phyloP scores from a whole-genome alignment of 2,113 vertebrate genomes.

The Cryptoleucopteryx plumbea region DNA sequence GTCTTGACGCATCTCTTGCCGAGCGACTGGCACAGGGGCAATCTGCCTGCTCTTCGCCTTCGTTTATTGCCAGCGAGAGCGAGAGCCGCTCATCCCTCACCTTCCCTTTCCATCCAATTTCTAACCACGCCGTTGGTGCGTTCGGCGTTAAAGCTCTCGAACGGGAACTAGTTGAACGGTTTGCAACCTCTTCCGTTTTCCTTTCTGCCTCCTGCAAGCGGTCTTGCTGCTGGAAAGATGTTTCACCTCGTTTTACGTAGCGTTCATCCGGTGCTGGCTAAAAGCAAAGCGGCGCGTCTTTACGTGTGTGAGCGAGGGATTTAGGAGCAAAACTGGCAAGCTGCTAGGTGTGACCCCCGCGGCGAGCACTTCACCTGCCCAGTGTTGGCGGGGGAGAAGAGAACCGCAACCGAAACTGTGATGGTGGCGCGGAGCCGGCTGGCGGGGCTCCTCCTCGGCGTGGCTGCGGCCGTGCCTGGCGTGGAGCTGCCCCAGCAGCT shows the following conservation, averaged over 20 bases:
- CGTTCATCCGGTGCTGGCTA: accelerated
- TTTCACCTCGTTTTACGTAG: neutral
- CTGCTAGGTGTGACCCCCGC: neutral
- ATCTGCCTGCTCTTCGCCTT: neutral
- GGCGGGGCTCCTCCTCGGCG: neutral
- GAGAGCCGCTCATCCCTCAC: neutral
- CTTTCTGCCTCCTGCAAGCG: neutral
- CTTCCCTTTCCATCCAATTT: neutral
- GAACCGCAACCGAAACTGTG: neutral
- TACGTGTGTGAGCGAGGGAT: accelerated
- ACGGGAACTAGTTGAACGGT: neutral
- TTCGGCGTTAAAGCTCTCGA: neutral
- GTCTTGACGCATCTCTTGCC: neutral
- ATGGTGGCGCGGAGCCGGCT: neutral
- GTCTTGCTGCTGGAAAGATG: neutral
- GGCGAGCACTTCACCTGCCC: neutral
- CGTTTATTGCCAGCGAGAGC: accelerated
- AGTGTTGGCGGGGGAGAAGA: neutral
- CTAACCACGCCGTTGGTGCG: accelerated
- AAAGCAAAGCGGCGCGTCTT: accelerated
- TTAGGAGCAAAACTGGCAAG: accelerated
- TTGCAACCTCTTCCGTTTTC: neutral
- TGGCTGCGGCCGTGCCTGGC: neutral
- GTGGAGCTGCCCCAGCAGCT: neutral
- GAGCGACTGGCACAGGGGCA: neutral